Percentiles rank a stretch among this genome's conserved stretches.
These are phyloP conservation scores for Eurypyga helias DNA, from an alignment of 2,113 vertebrate genomes.

Conservation along the genomic window DNA sequence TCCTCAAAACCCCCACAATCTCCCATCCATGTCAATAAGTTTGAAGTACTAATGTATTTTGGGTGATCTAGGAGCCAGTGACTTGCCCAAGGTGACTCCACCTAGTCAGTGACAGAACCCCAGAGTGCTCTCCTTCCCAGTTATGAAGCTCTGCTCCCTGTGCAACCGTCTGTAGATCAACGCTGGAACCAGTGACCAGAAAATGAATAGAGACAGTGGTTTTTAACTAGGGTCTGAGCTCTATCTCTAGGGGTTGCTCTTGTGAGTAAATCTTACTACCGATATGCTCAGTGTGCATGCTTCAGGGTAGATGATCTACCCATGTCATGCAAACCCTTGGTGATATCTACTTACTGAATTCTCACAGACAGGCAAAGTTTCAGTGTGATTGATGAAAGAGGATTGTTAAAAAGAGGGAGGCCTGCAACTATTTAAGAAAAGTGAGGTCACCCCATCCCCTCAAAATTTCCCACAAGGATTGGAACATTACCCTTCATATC, in stretches of 20 bases:
- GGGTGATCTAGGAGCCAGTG: background rate
- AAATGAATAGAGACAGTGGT: background rate
- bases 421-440: background rate
- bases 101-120: background rate
- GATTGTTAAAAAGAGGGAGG: background rate
- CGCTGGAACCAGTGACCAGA: background rate
- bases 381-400: background rate
- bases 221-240: conserved; percentile 3
- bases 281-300: background rate
- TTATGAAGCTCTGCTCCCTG: background rate
- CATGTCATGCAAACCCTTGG: background rate
- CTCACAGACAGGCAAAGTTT: background rate
- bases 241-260: background rate
- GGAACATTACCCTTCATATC: background rate
- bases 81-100: background rate
- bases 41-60: background rate
- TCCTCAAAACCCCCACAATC: fast-evolving
- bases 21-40: background rate
- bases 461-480: background rate
- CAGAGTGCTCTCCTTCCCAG: fast-evolving
- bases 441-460: fast-evolving
- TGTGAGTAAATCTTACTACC: conserved; percentile 1
- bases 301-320: background rate
- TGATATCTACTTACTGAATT: background rate
- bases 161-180: background rate